Evolutionary conservation across 2,888 invertebrate species (phyloP).

Genomic region (Psylliodes chrysocephalus): DNA sequence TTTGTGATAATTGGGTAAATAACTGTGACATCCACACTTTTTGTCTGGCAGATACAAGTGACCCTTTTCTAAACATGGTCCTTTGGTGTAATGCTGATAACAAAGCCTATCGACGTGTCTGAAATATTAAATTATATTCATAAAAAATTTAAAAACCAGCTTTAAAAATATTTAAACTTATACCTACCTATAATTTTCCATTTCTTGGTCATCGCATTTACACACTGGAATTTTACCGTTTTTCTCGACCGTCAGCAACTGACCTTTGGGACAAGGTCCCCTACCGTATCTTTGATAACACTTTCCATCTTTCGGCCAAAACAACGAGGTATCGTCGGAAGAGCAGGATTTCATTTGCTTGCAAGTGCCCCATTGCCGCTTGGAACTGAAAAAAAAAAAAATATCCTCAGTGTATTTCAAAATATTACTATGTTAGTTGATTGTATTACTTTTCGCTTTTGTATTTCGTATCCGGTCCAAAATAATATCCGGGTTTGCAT

Average conservation of each 20-base stretch:
- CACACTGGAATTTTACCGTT: constrained; percentile 74
- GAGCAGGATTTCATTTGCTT: constrained; percentile 73
- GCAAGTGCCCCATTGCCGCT: constrained; percentile 78
- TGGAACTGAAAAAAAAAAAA: constrained; percentile 64
- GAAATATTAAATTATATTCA: no score
- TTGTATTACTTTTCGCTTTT: constrained; percentile 49
- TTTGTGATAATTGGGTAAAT: constrained; percentile 80
- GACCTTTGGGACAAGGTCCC: constrained; percentile 82
- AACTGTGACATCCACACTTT: constrained; percentile 77
- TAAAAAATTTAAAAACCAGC: no score
- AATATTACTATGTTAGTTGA: background rate
- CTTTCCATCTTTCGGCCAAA: constrained; percentile 80
- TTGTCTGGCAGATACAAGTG: constrained; percentile 81
- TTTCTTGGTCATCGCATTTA: constrained; percentile 60
- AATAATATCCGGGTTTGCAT: constrained; percentile 78
- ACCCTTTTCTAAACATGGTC: constrained; percentile 81
- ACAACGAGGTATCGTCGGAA: constrained; percentile 72
- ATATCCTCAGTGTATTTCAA: no score
- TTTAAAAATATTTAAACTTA: no score
- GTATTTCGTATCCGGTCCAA: constrained; percentile 70
- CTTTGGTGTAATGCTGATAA: constrained; percentile 81
- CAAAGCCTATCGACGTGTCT: constrained; percentile 70
- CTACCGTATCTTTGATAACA: constrained; percentile 78
- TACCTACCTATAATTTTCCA: constrained; percentile 62
- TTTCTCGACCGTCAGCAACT: constrained; percentile 71